phyloP scores from a whole-genome alignment of 2,113 vertebrate genomes.

The Vanacampus margaritifer region DNA sequence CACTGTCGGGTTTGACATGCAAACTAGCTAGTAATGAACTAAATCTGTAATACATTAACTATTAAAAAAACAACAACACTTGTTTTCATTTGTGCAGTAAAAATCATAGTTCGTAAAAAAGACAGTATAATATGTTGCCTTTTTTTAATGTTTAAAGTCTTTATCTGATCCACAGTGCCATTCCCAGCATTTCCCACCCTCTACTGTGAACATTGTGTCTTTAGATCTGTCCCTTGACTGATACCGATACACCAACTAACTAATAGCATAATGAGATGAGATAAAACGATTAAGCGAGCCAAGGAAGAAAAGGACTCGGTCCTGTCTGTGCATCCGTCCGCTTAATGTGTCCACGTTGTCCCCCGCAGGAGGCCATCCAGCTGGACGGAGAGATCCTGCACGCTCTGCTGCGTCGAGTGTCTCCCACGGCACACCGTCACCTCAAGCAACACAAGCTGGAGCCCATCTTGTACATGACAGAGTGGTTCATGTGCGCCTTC shows the following conservation, averaged over 20 bases:
- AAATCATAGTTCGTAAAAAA: no score
- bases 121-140: no score
- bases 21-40: no score
- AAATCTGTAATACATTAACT: no score
- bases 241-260: conserved; percentile 7
- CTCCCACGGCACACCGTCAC: conserved; percentile 82
- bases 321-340: neutral
- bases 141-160: neutral
- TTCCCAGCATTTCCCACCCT: neutral
- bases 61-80: no score
- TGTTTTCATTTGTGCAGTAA: no score
- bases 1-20: no score
- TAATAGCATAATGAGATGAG: conserved; percentile 19
- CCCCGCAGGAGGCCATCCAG: conserved; percentile 90
- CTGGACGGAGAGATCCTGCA: conserved; percentile 94
- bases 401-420: conserved; percentile 84
- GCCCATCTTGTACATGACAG: conserved; percentile 96
- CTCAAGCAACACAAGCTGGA: conserved; percentile 93
- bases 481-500: conserved; percentile 99
- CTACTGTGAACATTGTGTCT: neutral
- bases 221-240: neutral
- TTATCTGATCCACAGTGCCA: neutral
- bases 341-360: conserved; percentile 2
- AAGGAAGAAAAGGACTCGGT: conserved; percentile 5
- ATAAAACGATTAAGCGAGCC: conserved; percentile 34